Conservation (phyloP, 2,113 vertebrate genomes). For the Perca schrenkii region DNA sequence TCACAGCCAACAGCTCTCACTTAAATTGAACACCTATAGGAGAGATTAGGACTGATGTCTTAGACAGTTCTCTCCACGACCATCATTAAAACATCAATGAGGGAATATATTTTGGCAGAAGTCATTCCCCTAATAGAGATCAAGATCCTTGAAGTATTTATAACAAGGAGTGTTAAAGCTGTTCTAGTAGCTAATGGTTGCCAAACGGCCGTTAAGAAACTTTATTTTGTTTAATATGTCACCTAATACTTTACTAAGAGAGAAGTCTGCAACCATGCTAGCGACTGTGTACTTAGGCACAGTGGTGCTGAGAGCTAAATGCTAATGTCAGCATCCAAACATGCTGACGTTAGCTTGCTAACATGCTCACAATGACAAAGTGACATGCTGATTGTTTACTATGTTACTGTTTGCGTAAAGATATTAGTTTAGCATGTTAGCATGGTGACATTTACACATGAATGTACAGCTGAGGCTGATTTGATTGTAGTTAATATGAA, state of each 20-base stretch:
- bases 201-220: background rate
- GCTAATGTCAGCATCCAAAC: too few species aligned
- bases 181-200: too few species aligned
- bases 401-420: background rate
- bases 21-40: background rate
- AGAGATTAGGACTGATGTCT: background rate
- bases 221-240: background rate
- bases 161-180: too few species aligned
- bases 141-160: background rate
- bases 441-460: background rate
- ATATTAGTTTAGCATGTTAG: conserved; percentile 5
- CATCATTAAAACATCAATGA: background rate
- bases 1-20: background rate
- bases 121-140: background rate
- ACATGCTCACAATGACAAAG: background rate
- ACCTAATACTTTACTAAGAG: background rate
- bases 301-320: background rate
- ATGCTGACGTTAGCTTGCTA: too few species aligned
- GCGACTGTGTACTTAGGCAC: background rate
- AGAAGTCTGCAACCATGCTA: background rate
- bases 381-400: background rate
- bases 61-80: background rate
- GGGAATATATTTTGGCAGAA: background rate
- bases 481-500: background rate
- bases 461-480: background rate